Base-by-base conservation (phyloP, 2,797 vertebrate genomes). In the Molossus alvarezi region DNA sequence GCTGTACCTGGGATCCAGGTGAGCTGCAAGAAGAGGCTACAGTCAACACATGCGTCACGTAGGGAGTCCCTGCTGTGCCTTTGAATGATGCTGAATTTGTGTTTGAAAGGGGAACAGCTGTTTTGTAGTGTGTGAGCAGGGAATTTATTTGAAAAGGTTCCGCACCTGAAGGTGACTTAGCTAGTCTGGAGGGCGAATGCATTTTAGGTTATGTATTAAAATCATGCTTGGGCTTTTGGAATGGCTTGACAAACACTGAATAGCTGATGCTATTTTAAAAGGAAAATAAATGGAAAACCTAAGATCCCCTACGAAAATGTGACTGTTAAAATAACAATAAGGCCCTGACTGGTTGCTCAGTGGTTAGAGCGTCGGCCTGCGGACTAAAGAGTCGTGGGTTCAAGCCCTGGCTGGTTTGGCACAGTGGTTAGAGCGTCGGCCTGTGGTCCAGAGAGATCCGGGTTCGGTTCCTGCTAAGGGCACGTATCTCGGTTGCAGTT, bases 11-110 rank as follows among this genome's bases (percentile, higher is more conserved):
- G 27, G 15, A 8, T 45, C 58, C n/a, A 0, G 27, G 64, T 10
- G n/a, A 14, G 14, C 41, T 45, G 21, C 9, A 4, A 5, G 55
- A 62, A 73, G 57, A 9, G 45, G 1, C 0, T 20, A 37, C 2
- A 2, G 75, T 48, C 69, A 12, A 2, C 13, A 14, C 9, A 8
- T n/a, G 2, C 1, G 17, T 69, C 67, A 1, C 67, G 37, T 21
- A 8, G 0, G 33, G 51, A 41, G n/a, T 51, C 48, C n/a, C 20
- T n/a, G 0, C 5, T 27, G 13, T 9, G 53, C 20, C 1, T 23
- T 21, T 23, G 62, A 48, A 14, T 53, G 8, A 25, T 5, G 8
- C 4, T 21, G 18, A 13, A 13, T 37, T 92, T 57, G 23, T 9
- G 48, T n/a, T 20, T 73, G 85, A 65, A 81, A 41, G 82, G 15